These are phyloP conservation scores for Theropithecus gelada DNA, from an alignment of 2,113 vertebrate genomes.

Conservation along the genomic window DNA sequence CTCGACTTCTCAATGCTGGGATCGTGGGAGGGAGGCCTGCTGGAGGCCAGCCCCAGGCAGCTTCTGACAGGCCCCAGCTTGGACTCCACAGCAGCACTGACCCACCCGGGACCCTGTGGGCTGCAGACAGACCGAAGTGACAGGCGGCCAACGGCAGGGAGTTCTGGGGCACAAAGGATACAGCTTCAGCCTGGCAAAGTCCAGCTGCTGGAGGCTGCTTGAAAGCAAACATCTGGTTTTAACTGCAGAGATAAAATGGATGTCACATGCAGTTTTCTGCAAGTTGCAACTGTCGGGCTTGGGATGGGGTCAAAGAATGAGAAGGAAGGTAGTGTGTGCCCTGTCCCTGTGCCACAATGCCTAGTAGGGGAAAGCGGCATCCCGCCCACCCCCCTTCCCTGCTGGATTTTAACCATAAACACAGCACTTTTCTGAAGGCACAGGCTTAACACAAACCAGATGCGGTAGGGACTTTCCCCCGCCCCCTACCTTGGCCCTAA, in stretches of 20 bases:
- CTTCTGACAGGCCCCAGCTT: neutral
- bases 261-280: neutral
- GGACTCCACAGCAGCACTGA: neutral
- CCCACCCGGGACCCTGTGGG: neutral
- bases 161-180: neutral
- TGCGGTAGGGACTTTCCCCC: constrained; percentile 80
- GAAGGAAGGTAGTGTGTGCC: neutral
- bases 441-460: constrained; percentile 86
- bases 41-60: neutral
- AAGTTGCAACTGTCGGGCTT: neutral
- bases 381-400: neutral
- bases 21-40: neutral
- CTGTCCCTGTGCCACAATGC: neutral
- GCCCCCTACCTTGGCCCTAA: constrained; percentile 78
- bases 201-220: constrained; percentile 38
- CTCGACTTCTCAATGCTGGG: neutral
- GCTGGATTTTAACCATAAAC: constrained; percentile 79
- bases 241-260: neutral
- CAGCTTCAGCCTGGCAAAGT: neutral
- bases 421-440: constrained; percentile 76
- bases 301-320: neutral
- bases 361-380: neutral
- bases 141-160: neutral
- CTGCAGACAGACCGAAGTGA: neutral
- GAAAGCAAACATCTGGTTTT: constrained; percentile 35